A percentile compares a stretch with the other conserved stretches of the same genome.
These are phyloP conservation scores for Pipra filicauda DNA, from an alignment of 2,113 vertebrate genomes.

Conservation along the genomic window DNA sequence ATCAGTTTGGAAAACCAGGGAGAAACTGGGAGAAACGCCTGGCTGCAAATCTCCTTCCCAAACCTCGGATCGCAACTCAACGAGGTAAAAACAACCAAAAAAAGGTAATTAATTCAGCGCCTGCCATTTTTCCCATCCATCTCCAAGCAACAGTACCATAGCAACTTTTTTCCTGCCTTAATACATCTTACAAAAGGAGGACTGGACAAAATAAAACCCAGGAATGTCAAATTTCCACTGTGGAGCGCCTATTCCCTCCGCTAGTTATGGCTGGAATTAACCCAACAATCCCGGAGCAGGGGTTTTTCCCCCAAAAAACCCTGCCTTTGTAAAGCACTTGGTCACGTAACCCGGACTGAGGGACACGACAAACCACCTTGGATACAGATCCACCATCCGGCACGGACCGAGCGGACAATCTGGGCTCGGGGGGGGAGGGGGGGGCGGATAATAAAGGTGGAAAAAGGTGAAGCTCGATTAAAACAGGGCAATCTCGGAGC, in stretches of 20 bases:
- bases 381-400: not conserved
- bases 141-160: constrained; percentile 78
- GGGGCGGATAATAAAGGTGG: not conserved
- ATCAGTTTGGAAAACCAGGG: not conserved
- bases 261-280: not conserved
- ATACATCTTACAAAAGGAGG: not conserved
- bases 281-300: not conserved
- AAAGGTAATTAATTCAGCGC: constrained; percentile 34
- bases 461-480: not conserved
- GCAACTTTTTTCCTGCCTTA: constrained; percentile 67
- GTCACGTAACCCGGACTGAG: rapidly evolving
- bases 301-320: not conserved
- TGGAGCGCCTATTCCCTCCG: not conserved
- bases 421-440: not conserved
- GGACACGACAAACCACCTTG: not conserved
- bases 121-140: constrained; percentile 57
- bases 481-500: not conserved
- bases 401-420: rapidly evolving
- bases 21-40: not conserved
- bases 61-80: not conserved
- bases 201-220: not conserved
- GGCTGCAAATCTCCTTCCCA: not conserved
- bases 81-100: not conserved
- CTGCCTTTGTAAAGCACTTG: not conserved
- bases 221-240: not conserved